Evolutionary conservation across 2,797 vertebrate species (phyloP), one percentile per base, ranked within the genome.

Genomic region (Poecile montanus): DNA sequence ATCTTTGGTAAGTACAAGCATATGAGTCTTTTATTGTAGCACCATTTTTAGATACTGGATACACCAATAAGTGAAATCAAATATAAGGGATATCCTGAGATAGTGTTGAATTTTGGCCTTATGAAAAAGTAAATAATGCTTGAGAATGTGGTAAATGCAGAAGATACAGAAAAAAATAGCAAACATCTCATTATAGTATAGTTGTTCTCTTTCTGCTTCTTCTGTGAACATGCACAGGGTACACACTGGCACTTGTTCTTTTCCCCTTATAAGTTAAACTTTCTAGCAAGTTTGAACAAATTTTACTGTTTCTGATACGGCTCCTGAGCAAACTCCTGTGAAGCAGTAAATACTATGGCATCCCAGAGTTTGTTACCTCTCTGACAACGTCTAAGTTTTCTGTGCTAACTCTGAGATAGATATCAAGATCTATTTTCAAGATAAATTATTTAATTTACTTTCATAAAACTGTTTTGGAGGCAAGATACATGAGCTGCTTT

Each of bases 381-480:
- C 34, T 79, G 30, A 50, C 4, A 32, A 53, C 0, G 0, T 47
- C 53, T 47, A 47, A 30, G 34, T 50, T 65, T 81, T 77, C 38
- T 10, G 5, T 66, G 16, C 30, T 79, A 6, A 20, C 42, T 87
- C 42, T 63, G 42, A 89, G 61, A 34, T 88, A 56, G 13, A 25
- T 56, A 84, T 82, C 45, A 91, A 87, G 71, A 67, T 67, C 51
- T 63, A 5, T 73, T 90, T 94, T 87, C 60, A 86, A 85, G 77
- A 89, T 54, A 86, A 86, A 94, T 74, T 76, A 85, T 86, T 92
- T 92, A 9, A 86, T 92, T 90, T 95, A 71, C 51, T 82, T 73
- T 34, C 20, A 38, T 48, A 66, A 87, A 88, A 76, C 30, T 57
- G 11, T 88, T 93, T 88, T 89, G 38, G n/a, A 53, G 51, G 40